Evolutionary conservation across 2,888 invertebrate genomes (phyloP).

Genomic region (Nowickia ferox): DNA sequence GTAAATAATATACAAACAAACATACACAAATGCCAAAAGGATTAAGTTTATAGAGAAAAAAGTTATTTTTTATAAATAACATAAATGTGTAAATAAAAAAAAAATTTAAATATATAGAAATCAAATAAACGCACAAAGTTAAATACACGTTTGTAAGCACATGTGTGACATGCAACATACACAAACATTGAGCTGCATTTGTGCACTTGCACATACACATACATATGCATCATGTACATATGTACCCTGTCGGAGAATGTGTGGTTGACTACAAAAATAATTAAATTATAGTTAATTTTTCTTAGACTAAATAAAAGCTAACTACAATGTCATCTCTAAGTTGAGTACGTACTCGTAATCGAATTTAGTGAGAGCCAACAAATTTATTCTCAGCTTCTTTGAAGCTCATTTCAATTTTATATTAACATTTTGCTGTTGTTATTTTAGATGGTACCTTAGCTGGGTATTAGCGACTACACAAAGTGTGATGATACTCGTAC

Average conservation of each 20-base stretch:
- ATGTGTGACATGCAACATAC: constrained; percentile 7
- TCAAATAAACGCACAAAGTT: constrained; percentile 24
- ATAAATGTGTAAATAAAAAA: constrained; percentile 60
- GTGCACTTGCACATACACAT: constrained; percentile 14
- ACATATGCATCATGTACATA: neutral
- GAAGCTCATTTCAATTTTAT: too few relatives aligned
- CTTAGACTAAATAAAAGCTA: too few relatives aligned
- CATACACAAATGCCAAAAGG: constrained; percentile 13
- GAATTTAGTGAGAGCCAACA: too few relatives aligned
- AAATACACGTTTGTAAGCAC: neutral
- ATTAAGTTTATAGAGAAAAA: constrained; percentile 54
- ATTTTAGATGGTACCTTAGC: too few relatives aligned
- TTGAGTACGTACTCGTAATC: too few relatives aligned
- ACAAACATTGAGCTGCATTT: neutral
- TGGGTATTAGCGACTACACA: too few relatives aligned
- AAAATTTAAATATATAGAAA: constrained; percentile 39
- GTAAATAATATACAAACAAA: neutral
- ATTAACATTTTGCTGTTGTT: too few relatives aligned
- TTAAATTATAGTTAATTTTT: too few relatives aligned
- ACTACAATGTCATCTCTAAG: too few relatives aligned
- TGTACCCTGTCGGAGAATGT: neutral
- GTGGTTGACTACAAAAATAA: too few relatives aligned
- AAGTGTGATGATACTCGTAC: too few relatives aligned
- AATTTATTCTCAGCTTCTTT: too few relatives aligned
- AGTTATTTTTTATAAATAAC: constrained; percentile 66